Conservation (phyloP, 2,797 vertebrate species). For the Valencia hispanica region DNA sequence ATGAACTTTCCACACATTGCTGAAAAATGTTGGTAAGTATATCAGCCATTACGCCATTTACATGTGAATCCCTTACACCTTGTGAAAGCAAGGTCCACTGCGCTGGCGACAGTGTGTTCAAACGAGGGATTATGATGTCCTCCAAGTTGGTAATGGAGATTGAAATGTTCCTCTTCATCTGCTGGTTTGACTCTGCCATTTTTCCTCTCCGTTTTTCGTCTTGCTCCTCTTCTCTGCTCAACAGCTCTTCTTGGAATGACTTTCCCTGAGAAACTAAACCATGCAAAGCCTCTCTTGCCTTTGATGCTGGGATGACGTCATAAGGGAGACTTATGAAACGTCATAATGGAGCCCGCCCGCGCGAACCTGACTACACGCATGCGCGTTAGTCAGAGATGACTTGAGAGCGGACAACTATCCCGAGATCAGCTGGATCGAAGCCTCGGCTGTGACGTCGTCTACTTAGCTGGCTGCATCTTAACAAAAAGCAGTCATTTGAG, state of each 20-base stretch:
- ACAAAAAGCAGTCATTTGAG: background rate
- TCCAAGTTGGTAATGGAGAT: background rate
- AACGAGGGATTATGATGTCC: background rate
- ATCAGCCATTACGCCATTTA: background rate
- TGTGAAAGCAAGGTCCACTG: background rate
- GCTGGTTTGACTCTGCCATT: background rate
- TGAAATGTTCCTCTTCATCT: background rate
- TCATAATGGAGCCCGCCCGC: no score
- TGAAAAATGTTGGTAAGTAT: slow-evolving; percentile 1
- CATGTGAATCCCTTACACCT: background rate
- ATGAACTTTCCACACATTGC: background rate
- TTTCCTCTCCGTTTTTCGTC: no score
- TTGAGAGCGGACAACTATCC: background rate
- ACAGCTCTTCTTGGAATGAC: background rate
- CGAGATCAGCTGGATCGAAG: background rate
- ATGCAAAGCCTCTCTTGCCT: no score
- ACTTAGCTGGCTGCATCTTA: background rate
- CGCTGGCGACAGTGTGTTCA: background rate
- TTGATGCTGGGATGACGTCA: background rate
- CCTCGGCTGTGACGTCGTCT: background rate
- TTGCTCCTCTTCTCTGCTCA: no score
- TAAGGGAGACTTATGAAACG: no score
- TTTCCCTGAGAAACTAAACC: background rate
- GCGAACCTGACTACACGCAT: background rate
- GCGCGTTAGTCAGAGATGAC: background rate